Conservation (phyloP, 1,140 invertebrate genomes). For the Nephotettix cincticeps region DNA sequence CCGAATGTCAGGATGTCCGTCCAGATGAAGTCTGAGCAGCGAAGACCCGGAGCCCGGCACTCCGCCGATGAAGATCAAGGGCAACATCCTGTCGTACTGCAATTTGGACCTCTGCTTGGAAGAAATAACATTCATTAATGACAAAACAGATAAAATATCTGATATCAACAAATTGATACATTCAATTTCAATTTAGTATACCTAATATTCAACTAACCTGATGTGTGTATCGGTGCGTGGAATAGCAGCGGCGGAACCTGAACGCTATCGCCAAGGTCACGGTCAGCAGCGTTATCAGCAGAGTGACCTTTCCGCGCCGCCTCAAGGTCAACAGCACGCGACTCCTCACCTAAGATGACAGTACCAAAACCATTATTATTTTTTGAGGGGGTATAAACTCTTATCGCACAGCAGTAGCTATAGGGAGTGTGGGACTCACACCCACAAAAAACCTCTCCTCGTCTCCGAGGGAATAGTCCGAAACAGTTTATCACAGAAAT, state of each 20-base stretch:
- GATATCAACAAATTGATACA: neutral
- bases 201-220: neutral
- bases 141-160: neutral
- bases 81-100: constrained; percentile 80
- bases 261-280: neutral
- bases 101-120: constrained; percentile 60
- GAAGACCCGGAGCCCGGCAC: constrained; percentile 96
- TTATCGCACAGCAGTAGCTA: no score
- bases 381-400: no score
- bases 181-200: neutral
- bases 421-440: no score
- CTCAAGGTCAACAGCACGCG: neutral
- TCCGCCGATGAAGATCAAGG: constrained; percentile 95
- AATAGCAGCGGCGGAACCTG: neutral
- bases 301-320: neutral
- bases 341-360: no score
- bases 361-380: no score
- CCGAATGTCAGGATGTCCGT: constrained; percentile 95
- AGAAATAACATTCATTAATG: neutral
- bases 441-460: no score
- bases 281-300: neutral
- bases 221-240: neutral
- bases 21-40: constrained; percentile 95
- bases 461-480: no score
- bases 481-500: no score